Evolutionary conservation across 1,140 invertebrate genomes (phyloP).

Genomic region (Cydia pomonella): DNA sequence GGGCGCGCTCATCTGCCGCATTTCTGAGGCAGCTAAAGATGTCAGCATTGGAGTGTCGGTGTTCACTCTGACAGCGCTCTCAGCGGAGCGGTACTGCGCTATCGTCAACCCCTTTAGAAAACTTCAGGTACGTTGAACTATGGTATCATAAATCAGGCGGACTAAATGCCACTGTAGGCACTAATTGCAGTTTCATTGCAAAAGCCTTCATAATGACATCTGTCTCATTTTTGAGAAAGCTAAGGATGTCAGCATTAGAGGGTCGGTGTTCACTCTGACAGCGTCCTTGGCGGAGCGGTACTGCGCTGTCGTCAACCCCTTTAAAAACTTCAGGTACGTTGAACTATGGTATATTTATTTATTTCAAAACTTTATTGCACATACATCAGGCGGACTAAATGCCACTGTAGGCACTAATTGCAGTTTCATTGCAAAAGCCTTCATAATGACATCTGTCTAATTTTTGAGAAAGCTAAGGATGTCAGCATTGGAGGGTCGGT

Average conservation of each 20-base stretch:
- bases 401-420: too few species aligned
- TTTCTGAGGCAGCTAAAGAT: constrained; percentile 93
- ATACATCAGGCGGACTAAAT: too few species aligned
- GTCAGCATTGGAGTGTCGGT: constrained; percentile 96
- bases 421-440: too few species aligned
- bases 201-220: constrained; percentile 59
- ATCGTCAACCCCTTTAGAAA: constrained; percentile 94
- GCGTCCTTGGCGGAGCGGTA: constrained; percentile 92
- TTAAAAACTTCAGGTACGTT: constrained; percentile 87
- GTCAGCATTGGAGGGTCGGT: constrained; percentile 96
- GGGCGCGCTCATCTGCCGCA: constrained; percentile 89
- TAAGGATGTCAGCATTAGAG: constrained; percentile 94
- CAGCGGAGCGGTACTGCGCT: constrained; percentile 94
- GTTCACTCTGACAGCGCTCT: constrained; percentile 94
- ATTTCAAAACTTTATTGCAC: too few species aligned
- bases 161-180: too few species aligned
- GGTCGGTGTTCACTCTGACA: constrained; percentile 95
- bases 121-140: constrained; percentile 77
- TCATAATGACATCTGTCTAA: constrained; percentile 84
- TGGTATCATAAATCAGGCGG: too few species aligned
- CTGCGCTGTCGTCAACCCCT: constrained; percentile 94
- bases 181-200: too few species aligned
- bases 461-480: constrained; percentile 93
- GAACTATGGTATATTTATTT: too few species aligned
- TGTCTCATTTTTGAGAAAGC: constrained; percentile 92